A percentile compares a stretch with the other conserved stretches of the same genome.
These are phyloP conservation scores for Drosophila erecta DNA, from an alignment of 1,140 invertebrate species.

Conservation along the genomic window DNA sequence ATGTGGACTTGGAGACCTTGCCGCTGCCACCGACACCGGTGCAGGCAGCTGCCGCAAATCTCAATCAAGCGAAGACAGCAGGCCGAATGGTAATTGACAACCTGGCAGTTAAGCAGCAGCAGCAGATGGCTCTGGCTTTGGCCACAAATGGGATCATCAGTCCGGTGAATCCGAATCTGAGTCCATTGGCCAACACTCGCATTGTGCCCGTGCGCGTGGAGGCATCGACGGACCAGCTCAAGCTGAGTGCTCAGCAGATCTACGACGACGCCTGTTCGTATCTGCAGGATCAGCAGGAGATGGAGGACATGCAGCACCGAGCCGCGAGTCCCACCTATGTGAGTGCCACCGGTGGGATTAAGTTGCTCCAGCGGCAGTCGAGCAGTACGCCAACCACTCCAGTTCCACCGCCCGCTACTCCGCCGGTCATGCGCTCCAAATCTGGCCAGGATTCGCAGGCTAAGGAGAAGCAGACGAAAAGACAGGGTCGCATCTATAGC, in stretches of 20 bases:
- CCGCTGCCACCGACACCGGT: conserved; percentile 60
- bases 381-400: conserved; percentile 14
- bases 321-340: conserved; percentile 54
- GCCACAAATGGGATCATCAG: conserved; percentile 34
- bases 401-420: conserved; percentile 32
- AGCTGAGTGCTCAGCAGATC: conserved; percentile 58
- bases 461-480: conserved; percentile 29
- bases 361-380: conserved; percentile 66
- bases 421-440: conserved; percentile 40
- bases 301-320: conserved; percentile 17
- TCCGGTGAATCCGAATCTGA: not conserved
- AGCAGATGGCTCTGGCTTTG: conserved; percentile 67
- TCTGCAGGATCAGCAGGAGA: conserved; percentile 64
- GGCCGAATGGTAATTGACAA: conserved; percentile 57
- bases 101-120: conserved; percentile 71
- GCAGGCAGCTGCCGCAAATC: conserved; percentile 27
- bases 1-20: conserved; percentile 64
- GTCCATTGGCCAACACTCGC: conserved; percentile 20
- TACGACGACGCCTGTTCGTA: conserved; percentile 77
- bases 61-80: conserved; percentile 42
- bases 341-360: conserved; percentile 71
- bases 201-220: conserved; percentile 61
- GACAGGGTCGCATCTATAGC: conserved; percentile 55
- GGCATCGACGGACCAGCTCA: conserved; percentile 15
- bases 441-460: conserved; percentile 10